Evolutionary conservation across 1,140 invertebrate species (phyloP).

Genomic region (Nasonia vitripennis): DNA sequence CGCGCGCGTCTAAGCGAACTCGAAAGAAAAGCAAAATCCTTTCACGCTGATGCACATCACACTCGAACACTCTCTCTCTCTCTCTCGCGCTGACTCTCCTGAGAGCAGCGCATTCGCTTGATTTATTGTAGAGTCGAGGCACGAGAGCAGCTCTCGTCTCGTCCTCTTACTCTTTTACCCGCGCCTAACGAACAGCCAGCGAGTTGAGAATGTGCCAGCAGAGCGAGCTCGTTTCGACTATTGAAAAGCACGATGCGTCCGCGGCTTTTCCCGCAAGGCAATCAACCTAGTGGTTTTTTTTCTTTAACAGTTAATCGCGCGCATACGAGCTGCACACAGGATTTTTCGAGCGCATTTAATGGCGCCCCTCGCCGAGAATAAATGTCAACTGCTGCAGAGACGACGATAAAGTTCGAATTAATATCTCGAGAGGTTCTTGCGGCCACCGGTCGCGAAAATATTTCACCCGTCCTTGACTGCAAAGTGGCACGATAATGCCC

Average conservation of each 20-base stretch:
- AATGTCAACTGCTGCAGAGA: not conserved
- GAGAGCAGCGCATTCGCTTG: not conserved
- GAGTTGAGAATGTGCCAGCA: not conserved
- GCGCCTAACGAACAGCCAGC: no score
- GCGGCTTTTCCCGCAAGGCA: conserved; percentile 38
- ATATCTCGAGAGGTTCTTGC: not conserved
- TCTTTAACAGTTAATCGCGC: conserved; percentile 34
- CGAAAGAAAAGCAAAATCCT: not conserved
- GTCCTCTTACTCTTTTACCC: not conserved
- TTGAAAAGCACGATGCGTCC: conserved; percentile 42
- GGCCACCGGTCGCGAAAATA: not conserved
- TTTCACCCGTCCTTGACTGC: conserved; percentile 8
- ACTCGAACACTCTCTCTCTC: not conserved
- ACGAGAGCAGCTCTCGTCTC: not conserved
- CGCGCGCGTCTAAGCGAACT: no score
- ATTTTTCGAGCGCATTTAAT: not conserved
- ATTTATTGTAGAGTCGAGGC: conserved; percentile 32
- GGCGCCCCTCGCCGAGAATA: no score
- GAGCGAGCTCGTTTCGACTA: not conserved
- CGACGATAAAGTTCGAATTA: not conserved
- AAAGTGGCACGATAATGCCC: conserved; percentile 14
- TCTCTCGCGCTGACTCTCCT: not conserved
- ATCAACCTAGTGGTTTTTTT: conserved; percentile 43
- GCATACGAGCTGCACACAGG: no score
- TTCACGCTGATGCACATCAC: not conserved